Percentiles rank a stretch among this genome's conserved stretches.
Evolutionary conservation across 92 coral and sea anemone genomes (phyloP).

Genomic region (Porites divaricata): DNA sequence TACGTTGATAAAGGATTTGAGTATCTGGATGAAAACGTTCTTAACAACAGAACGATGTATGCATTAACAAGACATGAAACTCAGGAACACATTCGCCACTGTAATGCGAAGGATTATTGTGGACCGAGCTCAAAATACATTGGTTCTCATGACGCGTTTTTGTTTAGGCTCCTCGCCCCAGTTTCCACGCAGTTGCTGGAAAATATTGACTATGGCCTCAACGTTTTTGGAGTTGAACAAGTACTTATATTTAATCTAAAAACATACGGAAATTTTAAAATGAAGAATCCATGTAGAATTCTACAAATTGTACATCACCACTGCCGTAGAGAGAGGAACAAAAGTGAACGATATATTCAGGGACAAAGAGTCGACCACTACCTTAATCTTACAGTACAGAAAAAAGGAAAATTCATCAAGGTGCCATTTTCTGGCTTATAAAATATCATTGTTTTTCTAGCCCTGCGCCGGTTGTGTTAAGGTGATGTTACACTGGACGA

Average conservation of each 20-base stretch:
- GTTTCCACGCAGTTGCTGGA: slow-evolving; percentile 58
- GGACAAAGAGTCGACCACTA: slow-evolving; percentile 36
- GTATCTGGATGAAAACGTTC: slow-evolving; percentile 53
- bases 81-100: slow-evolving; percentile 43
- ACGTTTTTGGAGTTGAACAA: slow-evolving; percentile 77
- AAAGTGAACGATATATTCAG: slow-evolving; percentile 4
- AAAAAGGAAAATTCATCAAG: neutral
- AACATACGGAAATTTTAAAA: slow-evolving; percentile 61
- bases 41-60: slow-evolving; percentile 63
- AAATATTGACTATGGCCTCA: slow-evolving; percentile 70
- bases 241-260: slow-evolving; percentile 67
- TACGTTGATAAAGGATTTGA: slow-evolving; percentile 87
- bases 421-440: slow-evolving; percentile 33
- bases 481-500: no score
- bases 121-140: slow-evolving; percentile 77
- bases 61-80: slow-evolving; percentile 91
- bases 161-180: slow-evolving; percentile 63
- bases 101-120: slow-evolving; percentile 76
- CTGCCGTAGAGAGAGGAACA: slow-evolving; percentile 61
- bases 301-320: slow-evolving; percentile 84
- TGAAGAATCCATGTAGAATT: slow-evolving; percentile 83
- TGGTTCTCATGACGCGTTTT: slow-evolving; percentile 96
- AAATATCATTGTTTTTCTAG: neutral
- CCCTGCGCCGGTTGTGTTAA: neutral
- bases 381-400: neutral